phyloP scores from a whole-genome alignment of 2,888 invertebrate genomes.

The Drosophila percnosoma region DNA sequence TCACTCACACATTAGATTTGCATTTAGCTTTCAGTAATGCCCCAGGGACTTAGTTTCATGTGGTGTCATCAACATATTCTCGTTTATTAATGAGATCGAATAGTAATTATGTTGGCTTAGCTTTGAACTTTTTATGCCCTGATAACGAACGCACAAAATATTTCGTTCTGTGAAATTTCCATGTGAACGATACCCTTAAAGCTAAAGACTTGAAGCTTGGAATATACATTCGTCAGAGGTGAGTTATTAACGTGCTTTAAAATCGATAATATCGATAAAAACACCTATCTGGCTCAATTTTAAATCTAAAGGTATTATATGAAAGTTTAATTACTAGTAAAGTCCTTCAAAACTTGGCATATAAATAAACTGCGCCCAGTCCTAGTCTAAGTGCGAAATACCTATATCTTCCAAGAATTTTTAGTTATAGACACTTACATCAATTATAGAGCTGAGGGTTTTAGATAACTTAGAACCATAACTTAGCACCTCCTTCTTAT shows the following conservation, averaged over 20 bases:
- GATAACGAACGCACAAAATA: not conserved
- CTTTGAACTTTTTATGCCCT: not conserved
- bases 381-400: not conserved
- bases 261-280: not conserved
- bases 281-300: not conserved
- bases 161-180: not conserved
- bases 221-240: not conserved
- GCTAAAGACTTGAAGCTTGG: not conserved
- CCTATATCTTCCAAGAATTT: not conserved
- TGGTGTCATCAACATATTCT: conserved; percentile 3
- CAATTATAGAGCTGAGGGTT: not conserved
- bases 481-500: not conserved
- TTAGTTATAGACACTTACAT: not conserved
- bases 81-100: conserved; percentile 15
- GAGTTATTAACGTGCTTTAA: not conserved
- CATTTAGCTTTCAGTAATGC: conserved; percentile 12
- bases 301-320: no score
- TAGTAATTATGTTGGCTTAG: conserved; percentile 12
- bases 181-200: not conserved
- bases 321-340: not conserved
- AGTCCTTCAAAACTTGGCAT: not conserved
- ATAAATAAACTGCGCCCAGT: not conserved
- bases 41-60: conserved; percentile 7
- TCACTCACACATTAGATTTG: conserved; percentile 8
- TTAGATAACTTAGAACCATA: not conserved